Percentiles rank a stretch among this genome's conserved stretches.
phyloP scores from a whole-genome alignment of 2,113 vertebrate genomes.

The Albula goreensis region DNA sequence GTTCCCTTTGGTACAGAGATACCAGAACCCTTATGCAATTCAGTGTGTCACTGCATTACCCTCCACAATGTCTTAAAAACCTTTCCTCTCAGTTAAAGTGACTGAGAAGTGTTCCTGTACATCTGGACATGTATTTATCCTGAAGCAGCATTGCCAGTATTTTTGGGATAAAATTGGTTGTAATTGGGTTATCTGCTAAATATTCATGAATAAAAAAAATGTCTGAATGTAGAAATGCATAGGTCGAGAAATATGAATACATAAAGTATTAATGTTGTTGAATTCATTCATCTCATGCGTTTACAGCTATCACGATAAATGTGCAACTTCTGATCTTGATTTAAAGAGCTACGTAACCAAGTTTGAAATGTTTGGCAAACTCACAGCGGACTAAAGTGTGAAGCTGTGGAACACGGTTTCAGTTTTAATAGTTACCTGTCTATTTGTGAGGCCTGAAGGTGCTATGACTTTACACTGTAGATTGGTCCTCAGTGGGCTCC shows the following conservation, averaged over 20 bases:
- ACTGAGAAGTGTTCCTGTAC: background rate
- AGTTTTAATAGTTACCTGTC: background rate
- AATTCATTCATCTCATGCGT: background rate
- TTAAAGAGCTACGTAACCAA: background rate
- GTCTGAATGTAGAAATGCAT: background rate
- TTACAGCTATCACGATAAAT: background rate
- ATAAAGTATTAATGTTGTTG: background rate
- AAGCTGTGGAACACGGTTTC: background rate
- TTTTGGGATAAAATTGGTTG: background rate
- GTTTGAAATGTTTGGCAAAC: too few species aligned
- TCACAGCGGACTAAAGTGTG: background rate
- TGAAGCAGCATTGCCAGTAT: background rate
- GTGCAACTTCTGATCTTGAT: background rate
- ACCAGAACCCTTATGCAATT: background rate
- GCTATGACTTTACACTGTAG: background rate
- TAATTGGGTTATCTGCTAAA: conserved; percentile 6
- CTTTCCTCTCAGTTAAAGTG: background rate
- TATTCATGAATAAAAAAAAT: background rate
- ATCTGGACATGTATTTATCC: conserved; percentile 2
- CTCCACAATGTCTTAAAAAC: background rate
- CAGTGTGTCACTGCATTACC: background rate
- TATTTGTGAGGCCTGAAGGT: background rate
- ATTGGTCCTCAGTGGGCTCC: background rate
- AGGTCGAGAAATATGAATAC: background rate
- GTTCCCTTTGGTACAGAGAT: background rate